Evolutionary conservation across 2,888 invertebrate species (phyloP), one percentile per base, ranked within the genome.

Genomic region (Acrobasis consociella): DNA sequence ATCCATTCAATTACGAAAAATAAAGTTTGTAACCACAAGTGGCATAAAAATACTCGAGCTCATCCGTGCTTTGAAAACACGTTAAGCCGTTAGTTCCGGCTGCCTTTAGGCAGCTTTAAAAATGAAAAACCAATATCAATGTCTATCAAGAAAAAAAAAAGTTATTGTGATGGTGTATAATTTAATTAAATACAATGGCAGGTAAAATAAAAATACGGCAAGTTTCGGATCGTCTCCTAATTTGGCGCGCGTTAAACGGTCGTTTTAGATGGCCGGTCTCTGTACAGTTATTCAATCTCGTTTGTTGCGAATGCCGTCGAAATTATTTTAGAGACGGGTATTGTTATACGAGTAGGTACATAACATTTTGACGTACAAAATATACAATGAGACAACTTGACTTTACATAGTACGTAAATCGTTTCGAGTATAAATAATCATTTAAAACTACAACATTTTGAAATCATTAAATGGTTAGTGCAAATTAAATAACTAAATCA

Each of bases 241-340:
- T 60, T 60, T 60, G 50, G 51, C 16, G 37, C 49, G 31, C n/a
- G 49, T 59, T 59, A 59, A 37, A 59, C 49, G 49, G 49, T 59
- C 15, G 49, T 10, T 58, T 52, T 52, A 11, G n/a, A 42, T 59
- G 49, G 39, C 55, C 55, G 58, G 49, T 59, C 58, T 31, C 31
- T 39, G 51, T 60, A 60, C 60, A 52, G 60, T 60, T 60, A 60
- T 60, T 60, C 52, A 52, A 60, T 60, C 52, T 60, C 17, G 51
- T 46, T 58, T 50, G 51, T 22, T 49, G n/a, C 49, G 31, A 59
- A 59, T 59, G 37, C 31, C 56, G 5, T 17, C 39, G 10, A 42
- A 58, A 38, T 15, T 50, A 31, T 37, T 37, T 50, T n/a, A 49
- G 37, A 11, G 52, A 31, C 13, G 46, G 42, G 11, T 22, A 22